These are phyloP conservation scores for Desmodus rotundus DNA, from an alignment of 2,113 vertebrate genomes.

Conservation along the genomic window DNA sequence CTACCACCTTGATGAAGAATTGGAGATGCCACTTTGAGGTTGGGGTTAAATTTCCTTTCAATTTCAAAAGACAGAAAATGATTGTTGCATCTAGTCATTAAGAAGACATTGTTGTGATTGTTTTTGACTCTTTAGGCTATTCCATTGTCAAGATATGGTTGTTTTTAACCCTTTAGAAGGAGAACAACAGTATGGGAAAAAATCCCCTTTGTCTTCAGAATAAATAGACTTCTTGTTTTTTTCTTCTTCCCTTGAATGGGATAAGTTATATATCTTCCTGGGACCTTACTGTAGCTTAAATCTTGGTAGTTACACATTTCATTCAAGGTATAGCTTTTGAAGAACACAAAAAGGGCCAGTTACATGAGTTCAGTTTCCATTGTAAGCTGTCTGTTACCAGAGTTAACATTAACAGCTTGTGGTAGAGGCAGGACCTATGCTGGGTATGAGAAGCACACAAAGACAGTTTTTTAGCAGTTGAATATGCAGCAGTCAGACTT, in stretches of 20 bases:
- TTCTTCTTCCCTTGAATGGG: neutral
- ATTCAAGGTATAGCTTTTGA: neutral
- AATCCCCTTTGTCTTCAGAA: neutral
- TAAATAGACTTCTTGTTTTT: neutral
- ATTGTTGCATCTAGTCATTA: constrained; percentile 1
- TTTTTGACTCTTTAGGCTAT: neutral
- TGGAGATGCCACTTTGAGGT: neutral
- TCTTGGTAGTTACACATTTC: neutral
- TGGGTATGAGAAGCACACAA: neutral
- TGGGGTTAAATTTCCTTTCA: constrained; percentile 36
- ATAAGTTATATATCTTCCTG: neutral
- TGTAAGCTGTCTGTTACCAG: neutral
- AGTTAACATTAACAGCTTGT: neutral
- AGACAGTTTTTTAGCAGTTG: neutral
- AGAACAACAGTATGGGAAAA: neutral
- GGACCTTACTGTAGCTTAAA: neutral
- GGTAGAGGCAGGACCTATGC: neutral
- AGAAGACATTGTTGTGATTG: constrained; percentile 24
- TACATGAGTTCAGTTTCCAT: neutral
- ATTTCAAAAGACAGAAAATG: constrained; percentile 33
- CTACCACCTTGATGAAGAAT: neutral
- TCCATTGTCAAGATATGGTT: constrained; percentile 1
- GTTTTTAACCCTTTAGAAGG: constrained; percentile 10
- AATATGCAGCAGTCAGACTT: neutral
- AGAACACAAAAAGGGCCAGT: neutral